Evolutionary conservation across 1,140 invertebrate genomes (phyloP), one percentile per base, ranked within the genome.

Genomic region (Aphis gossypii): DNA sequence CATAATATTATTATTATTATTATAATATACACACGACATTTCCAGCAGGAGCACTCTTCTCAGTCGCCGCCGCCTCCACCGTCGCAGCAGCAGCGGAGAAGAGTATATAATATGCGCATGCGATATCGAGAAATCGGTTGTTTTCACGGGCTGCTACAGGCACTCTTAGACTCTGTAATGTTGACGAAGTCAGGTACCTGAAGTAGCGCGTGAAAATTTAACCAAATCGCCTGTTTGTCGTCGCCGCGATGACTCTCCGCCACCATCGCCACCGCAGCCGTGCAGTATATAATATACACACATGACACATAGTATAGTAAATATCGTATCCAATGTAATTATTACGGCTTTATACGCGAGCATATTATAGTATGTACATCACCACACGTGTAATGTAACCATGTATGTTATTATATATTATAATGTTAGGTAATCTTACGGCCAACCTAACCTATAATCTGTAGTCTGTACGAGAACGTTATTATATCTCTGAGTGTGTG

Each of bases 141-240:
- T 90, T 93, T 93, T 93, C 56, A 41, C 92, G 92, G 92, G 92
- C 92, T 93, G 92, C 92, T 93, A 51, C 92, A 93, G 92, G 92
- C 82, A 93, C 82, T 93, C 82, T 84, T 93, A 86, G 92, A 93
- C 92, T 93, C 92, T 84, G 38, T 54, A 38, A 84, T 93, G 46
- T 93, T 93, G 46, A 93, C 48, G 92, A 86, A 98, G 98, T 98
- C 98, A 98, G 98, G 98, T 98, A 98, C 98, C 98, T 98, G 98
- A 98, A 98, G 98, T 98, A 98, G 98, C 98, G 98, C 98, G 98
- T 98, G 98, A 96, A 96, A 97, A 96, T 96, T 95, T 93, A 41
- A 23, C 94, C 90, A 54, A 35, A 94, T 60, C 93, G 44, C 14
- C n/a, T 44, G 23, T 44, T 44, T n/a, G n/a, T 44, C 41, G 30